phyloP scores from a whole-genome alignment of 2,888 invertebrate species.

The Galerucella calmariensis region DNA sequence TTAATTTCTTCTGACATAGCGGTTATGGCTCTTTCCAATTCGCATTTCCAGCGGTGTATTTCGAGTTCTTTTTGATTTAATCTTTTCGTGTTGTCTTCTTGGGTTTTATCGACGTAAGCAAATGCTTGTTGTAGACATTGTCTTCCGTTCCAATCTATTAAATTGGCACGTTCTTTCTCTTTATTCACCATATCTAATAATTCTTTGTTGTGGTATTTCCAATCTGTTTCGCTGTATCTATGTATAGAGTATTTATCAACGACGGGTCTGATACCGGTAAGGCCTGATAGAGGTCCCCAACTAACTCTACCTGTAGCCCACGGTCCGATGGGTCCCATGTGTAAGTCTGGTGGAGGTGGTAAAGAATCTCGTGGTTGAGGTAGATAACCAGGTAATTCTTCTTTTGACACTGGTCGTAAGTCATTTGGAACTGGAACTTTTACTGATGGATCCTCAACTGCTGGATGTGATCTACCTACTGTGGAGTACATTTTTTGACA shows the following conservation, averaged over 20 bases:
- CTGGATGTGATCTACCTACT: constrained; percentile 17
- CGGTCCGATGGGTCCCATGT: constrained; percentile 71
- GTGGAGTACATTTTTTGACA: constrained; percentile 10
- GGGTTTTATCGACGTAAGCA: constrained; percentile 74
- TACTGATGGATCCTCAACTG: constrained; percentile 5
- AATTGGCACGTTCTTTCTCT: constrained; percentile 58
- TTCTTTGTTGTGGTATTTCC: constrained; percentile 68
- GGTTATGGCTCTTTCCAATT: constrained; percentile 76
- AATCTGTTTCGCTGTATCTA: constrained; percentile 78
- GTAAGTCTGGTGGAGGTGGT: constrained; percentile 54
- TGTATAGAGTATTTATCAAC: constrained; percentile 82
- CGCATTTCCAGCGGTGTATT: constrained; percentile 80
- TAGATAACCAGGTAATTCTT: constrained; percentile 62
- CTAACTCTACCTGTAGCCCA: constrained; percentile 80
- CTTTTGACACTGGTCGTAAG: constrained; percentile 35
- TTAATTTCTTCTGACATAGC: constrained; percentile 78
- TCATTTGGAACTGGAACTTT: constrained; percentile 41
- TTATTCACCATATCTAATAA: constrained; percentile 57
- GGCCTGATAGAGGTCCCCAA: constrained; percentile 76
- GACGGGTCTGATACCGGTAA: constrained; percentile 78
- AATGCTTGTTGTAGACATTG: constrained; percentile 74
- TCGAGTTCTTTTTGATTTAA: constrained; percentile 75
- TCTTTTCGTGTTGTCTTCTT: constrained; percentile 73
- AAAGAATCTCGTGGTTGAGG: constrained; percentile 68
- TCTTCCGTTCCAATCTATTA: constrained; percentile 72